Evolutionary conservation across 2,888 invertebrate species (phyloP), one percentile per base, ranked within the genome.

Genomic region (Perizoma flavofasciatum): DNA sequence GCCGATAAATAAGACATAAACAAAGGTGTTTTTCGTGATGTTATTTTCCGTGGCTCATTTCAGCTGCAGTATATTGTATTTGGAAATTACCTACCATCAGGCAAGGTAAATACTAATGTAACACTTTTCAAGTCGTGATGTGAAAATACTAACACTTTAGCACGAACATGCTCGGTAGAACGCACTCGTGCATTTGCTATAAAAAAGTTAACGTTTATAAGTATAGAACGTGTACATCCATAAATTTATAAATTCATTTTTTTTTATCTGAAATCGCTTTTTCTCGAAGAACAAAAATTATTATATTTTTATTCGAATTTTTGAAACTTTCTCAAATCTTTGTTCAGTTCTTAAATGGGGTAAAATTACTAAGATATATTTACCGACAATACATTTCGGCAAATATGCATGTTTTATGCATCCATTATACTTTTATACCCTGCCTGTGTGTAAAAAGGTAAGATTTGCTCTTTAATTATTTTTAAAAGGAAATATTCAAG

Each of bases 91-190:
- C 41, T 45, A 43, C 55, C 37, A 44, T 47, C 49, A 56, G 51
- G 48, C 34, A 49, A 61, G 22, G 52, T 52, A 56, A 57, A 55
- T 55, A 61, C 44, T 45, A 11, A 60, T 43, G 35, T 54, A 61
- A 58, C 61, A 58, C 56, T 37, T 47, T 45, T 43, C 4, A 22
- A 61, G 48, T 61, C 61, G 61, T 61, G 61, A 61, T 32, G 47
- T 48, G 50, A 46, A 54, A 61, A 50, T 47, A 43, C 44, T 46
- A 57, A 55, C 51, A 49, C 35, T 56, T 61, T 54, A 33, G 10
- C 52, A 53, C 60, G 52, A 61, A 49, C 57, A 41, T 45, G 39
- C 37, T 35, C 6, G 49, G 55, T 7, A 37, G 44, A 55, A 49
- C 43, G 48, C 44, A 22, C 34, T 53, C 61, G 57, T 61, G 61